phyloP scores from a whole-genome alignment of 1,140 invertebrate genomes.

The Saccostrea echinata region DNA sequence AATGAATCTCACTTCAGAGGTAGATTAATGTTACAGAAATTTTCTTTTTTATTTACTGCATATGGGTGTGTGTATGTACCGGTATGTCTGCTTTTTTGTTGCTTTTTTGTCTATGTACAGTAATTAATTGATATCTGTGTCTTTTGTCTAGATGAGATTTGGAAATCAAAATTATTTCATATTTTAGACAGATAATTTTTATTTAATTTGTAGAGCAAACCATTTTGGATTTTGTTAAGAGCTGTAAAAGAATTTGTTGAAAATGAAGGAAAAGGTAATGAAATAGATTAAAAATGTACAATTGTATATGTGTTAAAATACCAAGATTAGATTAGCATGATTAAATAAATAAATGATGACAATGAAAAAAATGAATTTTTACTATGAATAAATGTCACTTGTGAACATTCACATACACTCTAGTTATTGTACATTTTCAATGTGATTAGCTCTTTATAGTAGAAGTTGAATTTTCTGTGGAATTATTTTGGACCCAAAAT shows the following conservation, averaged over 20 bases:
- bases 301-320: too few relatives aligned
- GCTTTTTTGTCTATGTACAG: background rate
- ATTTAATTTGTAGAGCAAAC: constrained; percentile 76
- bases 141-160: background rate
- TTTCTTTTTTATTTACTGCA: too few relatives aligned
- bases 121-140: background rate
- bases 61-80: too few relatives aligned
- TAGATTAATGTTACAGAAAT: constrained; percentile 46
- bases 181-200: background rate
- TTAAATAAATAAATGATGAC: too few relatives aligned
- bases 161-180: background rate
- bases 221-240: constrained; percentile 96
- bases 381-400: too few relatives aligned
- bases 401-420: too few relatives aligned
- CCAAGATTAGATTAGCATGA: too few relatives aligned
- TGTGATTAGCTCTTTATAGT: too few relatives aligned
- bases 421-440: too few relatives aligned
- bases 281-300: background rate
- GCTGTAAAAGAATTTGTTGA: constrained; percentile 94
- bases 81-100: too few relatives aligned
- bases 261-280: constrained; percentile 86
- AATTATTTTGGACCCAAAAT: background rate
- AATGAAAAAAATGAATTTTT: too few relatives aligned
- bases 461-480: background rate
- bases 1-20: constrained; percentile 70